Base-by-base conservation (phyloP, 92 coral and sea anemone species). In the Heteractis magnifica region DNA sequence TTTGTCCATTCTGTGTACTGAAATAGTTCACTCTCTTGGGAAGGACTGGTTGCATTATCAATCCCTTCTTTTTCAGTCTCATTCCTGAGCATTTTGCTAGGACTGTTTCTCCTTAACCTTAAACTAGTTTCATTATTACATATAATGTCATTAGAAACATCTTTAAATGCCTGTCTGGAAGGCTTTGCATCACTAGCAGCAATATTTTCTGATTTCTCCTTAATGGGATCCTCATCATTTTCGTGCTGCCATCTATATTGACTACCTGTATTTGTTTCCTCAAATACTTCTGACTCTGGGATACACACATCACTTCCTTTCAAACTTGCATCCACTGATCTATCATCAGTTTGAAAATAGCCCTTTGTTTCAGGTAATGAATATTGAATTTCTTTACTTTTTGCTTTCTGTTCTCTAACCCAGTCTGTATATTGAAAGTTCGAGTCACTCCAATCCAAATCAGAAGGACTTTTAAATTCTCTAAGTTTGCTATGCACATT, bases 371-470 rank as follows among this genome's bases (percentile, higher is more conserved):
- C 51, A 13, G 49, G 14, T 62, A 51, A 76, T 7, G 56, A 55
- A 15, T 84, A 4, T 41, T 78, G 85, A 68, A 79, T 64, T 13
- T 49, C 56, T 41, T 49, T 79, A 52, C 85, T 81, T 20, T 83
- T 86, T 52, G 16, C 70, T 41, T 72, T 73, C 52, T 86, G 90
- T 64, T 84, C 84, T 34, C 34, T 77, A 10, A 78, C 71, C 90
- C 87, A 82, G 34, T 89, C 74, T 15, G 87, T 77, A 76, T 77
- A 89, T 50, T 76, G 74, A 78, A 89, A 87, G 19, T 85, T 70
- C 15, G 90, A 81, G 26, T 81, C 88, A 62, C 23, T 16, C 50
- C 21, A 13, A 21, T 64, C 13, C 12, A 48, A 48, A 6, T 58
- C 77, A 19, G 72, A 41, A 12, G 49, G 59, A 52, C 58, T 76